Conservation (phyloP, 2,113 vertebrate species). For the Myocastor coypus region DNA sequence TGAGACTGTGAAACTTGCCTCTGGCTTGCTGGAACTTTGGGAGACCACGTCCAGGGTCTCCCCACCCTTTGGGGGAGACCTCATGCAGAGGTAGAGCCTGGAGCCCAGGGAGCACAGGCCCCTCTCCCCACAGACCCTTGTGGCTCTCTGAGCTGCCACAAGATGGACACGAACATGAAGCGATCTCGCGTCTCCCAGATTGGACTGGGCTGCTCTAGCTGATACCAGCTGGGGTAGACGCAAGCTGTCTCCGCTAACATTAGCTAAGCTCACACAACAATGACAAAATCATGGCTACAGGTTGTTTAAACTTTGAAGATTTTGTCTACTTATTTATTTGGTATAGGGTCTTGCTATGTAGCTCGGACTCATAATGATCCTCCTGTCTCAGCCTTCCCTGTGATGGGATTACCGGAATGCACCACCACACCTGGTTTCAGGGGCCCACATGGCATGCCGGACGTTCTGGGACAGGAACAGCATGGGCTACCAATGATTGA, state of each 20-base stretch:
- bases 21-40: not conserved
- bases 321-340: not conserved
- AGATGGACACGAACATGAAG: too few relatives aligned
- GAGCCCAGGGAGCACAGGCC: not conserved
- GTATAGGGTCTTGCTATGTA: too few relatives aligned
- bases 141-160: not conserved
- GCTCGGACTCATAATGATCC: too few relatives aligned
- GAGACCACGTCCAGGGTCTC: too few relatives aligned
- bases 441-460: too few relatives aligned
- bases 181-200: not conserved
- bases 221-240: not conserved
- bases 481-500: too few relatives aligned
- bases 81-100: not conserved
- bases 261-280: not conserved
- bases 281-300: not conserved
- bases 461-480: too few relatives aligned
- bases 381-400: too few relatives aligned
- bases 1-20: not conserved
- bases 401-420: too few relatives aligned
- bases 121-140: rapidly evolving
- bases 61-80: not conserved
- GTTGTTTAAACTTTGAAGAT: not conserved
- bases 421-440: too few relatives aligned
- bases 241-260: not conserved
- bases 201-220: rapidly evolving